These are phyloP conservation scores for Lophius piscatorius DNA, from an alignment of 2,113 vertebrate species.

Conservation along the genomic window DNA sequence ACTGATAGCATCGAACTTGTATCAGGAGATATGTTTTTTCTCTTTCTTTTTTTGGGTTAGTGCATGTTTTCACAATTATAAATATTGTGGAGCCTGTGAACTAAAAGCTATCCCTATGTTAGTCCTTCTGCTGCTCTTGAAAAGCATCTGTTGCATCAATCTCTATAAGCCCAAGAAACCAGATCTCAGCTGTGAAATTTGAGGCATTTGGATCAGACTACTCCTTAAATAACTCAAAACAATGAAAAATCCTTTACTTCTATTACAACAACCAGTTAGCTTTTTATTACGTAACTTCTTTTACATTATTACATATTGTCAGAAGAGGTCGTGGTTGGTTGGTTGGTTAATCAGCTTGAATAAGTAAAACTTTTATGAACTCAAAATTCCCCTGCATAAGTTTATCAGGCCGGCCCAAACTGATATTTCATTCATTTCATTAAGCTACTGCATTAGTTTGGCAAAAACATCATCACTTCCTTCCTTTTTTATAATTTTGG, in stretches of 20 bases:
- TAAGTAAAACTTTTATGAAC: neutral
- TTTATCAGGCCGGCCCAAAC: neutral
- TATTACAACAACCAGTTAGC: slow-evolving; percentile 6
- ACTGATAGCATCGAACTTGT: slow-evolving; percentile 5
- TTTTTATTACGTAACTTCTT: slow-evolving; percentile 4
- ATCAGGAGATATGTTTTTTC: slow-evolving; percentile 34
- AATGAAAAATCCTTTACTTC: slow-evolving; percentile 43
- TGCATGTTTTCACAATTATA: slow-evolving; percentile 56
- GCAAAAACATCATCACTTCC: neutral
- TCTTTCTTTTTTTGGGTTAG: too few species aligned
- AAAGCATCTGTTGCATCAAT: slow-evolving; percentile 68
- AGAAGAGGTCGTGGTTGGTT: neutral
- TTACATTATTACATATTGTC: neutral
- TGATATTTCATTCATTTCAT: neutral
- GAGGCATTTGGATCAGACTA: slow-evolving; percentile 71
- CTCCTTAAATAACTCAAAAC: slow-evolving; percentile 69
- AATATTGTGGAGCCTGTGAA: slow-evolving; percentile 57
- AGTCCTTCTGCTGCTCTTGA: slow-evolving; percentile 61
- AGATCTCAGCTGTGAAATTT: slow-evolving; percentile 69
- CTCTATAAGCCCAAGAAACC: slow-evolving; percentile 68
- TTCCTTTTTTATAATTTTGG: neutral
- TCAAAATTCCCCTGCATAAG: neutral
- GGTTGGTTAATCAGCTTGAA: neutral
- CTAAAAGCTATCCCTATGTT: slow-evolving; percentile 56
- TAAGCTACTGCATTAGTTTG: neutral